Conservation (phyloP, 2,113 vertebrate genomes). For the Anser cygnoides region DNA sequence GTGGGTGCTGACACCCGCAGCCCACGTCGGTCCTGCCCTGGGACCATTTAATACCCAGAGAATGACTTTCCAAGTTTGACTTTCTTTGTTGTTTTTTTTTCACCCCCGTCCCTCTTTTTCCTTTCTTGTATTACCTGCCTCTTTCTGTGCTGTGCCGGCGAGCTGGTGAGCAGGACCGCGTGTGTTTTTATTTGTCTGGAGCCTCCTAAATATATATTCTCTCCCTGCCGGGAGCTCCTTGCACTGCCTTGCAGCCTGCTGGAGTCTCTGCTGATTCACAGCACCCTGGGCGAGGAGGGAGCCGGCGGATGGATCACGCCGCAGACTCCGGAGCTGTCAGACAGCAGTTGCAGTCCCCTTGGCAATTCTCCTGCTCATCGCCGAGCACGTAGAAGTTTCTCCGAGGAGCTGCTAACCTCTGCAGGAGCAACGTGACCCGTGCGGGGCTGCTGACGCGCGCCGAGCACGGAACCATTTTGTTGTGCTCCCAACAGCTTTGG, state of each 20-base stretch:
- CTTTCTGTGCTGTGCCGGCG: background rate
- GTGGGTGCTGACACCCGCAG: too few species aligned
- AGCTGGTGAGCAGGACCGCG: background rate
- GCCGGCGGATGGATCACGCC: background rate
- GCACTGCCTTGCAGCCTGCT: background rate
- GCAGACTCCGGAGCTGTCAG: background rate
- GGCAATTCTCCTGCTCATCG: background rate
- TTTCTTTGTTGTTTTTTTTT: background rate
- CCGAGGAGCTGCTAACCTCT: background rate
- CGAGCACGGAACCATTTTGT: background rate
- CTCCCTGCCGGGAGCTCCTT: background rate
- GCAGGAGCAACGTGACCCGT: background rate
- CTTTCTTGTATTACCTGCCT: background rate
- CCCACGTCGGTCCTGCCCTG: too few species aligned
- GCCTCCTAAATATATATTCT: background rate
- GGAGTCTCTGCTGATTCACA: background rate
- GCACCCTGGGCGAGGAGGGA: background rate
- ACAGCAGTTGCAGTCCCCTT: background rate
- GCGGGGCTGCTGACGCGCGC: rapidly evolving
- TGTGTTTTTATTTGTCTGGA: background rate
- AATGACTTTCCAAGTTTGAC: background rate
- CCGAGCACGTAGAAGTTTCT: background rate
- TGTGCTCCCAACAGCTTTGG: background rate
- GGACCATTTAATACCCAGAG: background rate
- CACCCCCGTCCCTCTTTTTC: background rate